Evolutionary conservation across 2,797 vertebrate species (phyloP).

Genomic region (Xenentodon cancila): DNA sequence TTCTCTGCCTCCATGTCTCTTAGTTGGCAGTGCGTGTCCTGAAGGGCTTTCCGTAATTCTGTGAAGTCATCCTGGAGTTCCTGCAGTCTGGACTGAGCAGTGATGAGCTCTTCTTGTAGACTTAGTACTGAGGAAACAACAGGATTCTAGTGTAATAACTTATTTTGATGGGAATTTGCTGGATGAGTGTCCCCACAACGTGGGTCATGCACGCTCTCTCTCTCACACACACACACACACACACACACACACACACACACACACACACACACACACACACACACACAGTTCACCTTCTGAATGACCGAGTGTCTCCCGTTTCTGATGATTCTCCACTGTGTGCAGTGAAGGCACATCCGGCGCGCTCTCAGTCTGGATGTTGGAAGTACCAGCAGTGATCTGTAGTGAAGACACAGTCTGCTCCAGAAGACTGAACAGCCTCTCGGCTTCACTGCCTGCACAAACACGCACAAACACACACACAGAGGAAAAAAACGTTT

Average conservation of each 20-base stretch:
- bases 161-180: too few relatives aligned
- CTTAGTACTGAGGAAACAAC: constrained; percentile 61
- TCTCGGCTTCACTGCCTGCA: constrained; percentile 82
- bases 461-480: neutral
- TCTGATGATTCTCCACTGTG: constrained; percentile 62
- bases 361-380: constrained; percentile 80
- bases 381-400: constrained; percentile 53
- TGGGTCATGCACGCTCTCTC: too few relatives aligned
- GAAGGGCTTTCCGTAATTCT: constrained; percentile 77
- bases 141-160: too few relatives aligned
- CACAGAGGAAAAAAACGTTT: neutral
- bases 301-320: constrained; percentile 61
- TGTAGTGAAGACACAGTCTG: constrained; percentile 77
- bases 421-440: constrained; percentile 85
- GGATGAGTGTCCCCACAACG: too few relatives aligned
- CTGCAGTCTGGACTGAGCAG: constrained; percentile 79
- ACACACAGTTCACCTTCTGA: constrained; percentile 77
- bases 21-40: constrained; percentile 81
- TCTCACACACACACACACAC: too few relatives aligned
- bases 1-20: constrained; percentile 78
- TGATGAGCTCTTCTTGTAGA: constrained; percentile 84
- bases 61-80: constrained; percentile 84
- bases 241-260: too few relatives aligned
- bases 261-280: too few relatives aligned
- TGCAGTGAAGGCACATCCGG: constrained; percentile 83